Percentiles rank a stretch among this genome's conserved stretches.
Evolutionary conservation across 2,888 invertebrate genomes (phyloP).

Genomic region (Sepiola atlantica): DNA sequence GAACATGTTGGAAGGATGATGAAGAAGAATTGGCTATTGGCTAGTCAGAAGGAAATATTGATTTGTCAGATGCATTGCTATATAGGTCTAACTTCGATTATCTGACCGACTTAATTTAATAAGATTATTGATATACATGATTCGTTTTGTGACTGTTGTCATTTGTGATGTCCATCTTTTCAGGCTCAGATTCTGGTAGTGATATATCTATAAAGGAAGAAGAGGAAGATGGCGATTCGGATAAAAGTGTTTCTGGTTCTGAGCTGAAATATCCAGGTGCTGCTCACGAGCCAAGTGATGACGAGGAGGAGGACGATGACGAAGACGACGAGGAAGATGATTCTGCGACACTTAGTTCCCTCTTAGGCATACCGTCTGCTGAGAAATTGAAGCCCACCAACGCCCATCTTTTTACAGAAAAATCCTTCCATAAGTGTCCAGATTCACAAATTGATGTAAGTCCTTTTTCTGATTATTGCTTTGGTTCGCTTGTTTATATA

Average conservation of each 20-base stretch:
- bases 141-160: not conserved
- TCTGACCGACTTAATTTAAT: too few relatives aligned
- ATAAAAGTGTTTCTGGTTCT: slow-evolving; percentile 37
- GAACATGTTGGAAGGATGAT: too few relatives aligned
- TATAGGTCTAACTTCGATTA: too few relatives aligned
- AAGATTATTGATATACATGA: too few relatives aligned
- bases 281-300: slow-evolving; percentile 49
- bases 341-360: slow-evolving; percentile 40
- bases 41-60: too few relatives aligned
- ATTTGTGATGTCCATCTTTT: not conserved
- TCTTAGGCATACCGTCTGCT: slow-evolving; percentile 50
- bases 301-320: slow-evolving; percentile 50
- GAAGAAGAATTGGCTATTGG: too few relatives aligned
- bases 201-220: slow-evolving; percentile 46
- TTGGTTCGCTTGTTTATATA: not conserved
- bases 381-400: slow-evolving; percentile 53
- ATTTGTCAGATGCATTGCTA: too few relatives aligned
- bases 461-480: not conserved
- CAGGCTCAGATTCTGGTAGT: slow-evolving; percentile 36
- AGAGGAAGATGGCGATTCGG: slow-evolving; percentile 49
- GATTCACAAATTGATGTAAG: slow-evolving; percentile 35
- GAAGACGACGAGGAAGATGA: slow-evolving; percentile 50
- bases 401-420: slow-evolving; percentile 36
- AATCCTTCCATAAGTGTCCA: slow-evolving; percentile 44
- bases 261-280: slow-evolving; percentile 48